Evolutionary conservation across 1,140 invertebrate species (phyloP).

Genomic region (Stratiolaelaps scimitus): DNA sequence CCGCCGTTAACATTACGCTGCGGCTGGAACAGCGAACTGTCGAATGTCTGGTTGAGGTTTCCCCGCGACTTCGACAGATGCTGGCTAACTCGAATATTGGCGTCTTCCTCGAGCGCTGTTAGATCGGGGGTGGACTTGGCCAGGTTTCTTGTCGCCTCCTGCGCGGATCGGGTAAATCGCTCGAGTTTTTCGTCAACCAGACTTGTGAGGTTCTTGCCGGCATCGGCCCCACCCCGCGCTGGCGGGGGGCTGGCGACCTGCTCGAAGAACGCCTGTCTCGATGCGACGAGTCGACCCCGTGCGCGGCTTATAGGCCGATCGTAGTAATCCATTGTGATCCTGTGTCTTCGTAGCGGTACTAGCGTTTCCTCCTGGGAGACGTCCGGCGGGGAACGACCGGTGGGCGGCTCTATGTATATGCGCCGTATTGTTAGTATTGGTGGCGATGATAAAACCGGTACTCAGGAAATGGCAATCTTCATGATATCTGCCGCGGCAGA

Average conservation of each 20-base stretch:
- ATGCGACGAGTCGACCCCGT: neutral
- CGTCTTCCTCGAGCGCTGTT: conserved; percentile 21
- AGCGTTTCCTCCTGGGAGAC: too few relatives aligned
- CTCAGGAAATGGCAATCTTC: conserved; percentile 23
- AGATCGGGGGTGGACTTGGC: conserved; percentile 21
- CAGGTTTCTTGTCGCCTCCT: conserved; percentile 21
- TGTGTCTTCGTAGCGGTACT: too few relatives aligned
- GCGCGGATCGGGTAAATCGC: conserved; percentile 4
- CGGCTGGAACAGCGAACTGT: neutral
- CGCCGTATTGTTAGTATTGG: too few relatives aligned
- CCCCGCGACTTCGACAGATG: conserved; percentile 20
- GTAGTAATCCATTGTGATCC: conserved; percentile 14
- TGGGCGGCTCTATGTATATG: too few relatives aligned
- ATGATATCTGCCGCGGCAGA: conserved; percentile 22
- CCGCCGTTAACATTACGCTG: too few relatives aligned
- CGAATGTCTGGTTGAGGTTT: conserved; percentile 26
- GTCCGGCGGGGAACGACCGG: too few relatives aligned
- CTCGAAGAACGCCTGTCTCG: conserved; percentile 18
- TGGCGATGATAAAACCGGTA: neutral
- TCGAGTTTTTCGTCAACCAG: conserved; percentile 26
- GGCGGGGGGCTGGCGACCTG: neutral
- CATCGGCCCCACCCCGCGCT: too few relatives aligned
- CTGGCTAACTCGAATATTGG: conserved; percentile 22
- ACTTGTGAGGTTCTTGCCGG: conserved; percentile 11
- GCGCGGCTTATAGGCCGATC: conserved; percentile 7